Evolutionary conservation across 2,113 vertebrate species (phyloP).

Genomic region (Coreoperca whiteheadi): DNA sequence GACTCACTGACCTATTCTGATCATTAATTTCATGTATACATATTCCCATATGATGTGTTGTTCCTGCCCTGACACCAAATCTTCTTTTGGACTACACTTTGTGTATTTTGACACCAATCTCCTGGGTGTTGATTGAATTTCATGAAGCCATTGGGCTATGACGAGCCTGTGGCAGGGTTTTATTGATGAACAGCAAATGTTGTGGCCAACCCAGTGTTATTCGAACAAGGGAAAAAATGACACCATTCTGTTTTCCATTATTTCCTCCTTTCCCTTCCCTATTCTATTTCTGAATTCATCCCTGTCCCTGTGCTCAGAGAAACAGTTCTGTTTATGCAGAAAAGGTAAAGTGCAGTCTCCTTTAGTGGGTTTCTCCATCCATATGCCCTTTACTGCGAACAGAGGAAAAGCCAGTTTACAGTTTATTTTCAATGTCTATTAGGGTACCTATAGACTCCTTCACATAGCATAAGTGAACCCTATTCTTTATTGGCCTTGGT

Average conservation of each 20-base stretch:
- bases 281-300: constrained; percentile 38
- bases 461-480: not conserved
- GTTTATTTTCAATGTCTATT: constrained; percentile 24
- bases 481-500: constrained; percentile 35
- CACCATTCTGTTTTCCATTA: constrained; percentile 38
- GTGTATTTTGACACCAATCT: constrained; percentile 64
- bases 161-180: constrained; percentile 52
- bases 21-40: constrained; percentile 30
- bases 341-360: constrained; percentile 6
- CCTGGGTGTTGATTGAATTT: constrained; percentile 74
- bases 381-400: not conserved
- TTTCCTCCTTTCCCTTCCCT: constrained; percentile 9
- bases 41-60: constrained; percentile 5
- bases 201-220: constrained; percentile 47
- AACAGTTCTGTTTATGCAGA: constrained; percentile 31
- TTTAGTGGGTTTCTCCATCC: not conserved
- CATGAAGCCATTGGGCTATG: constrained; percentile 63
- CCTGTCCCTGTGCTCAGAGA: not conserved
- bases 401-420: constrained; percentile 14
- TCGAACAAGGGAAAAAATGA: constrained; percentile 44
- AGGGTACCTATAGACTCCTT: constrained; percentile 15
- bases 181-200: constrained; percentile 76
- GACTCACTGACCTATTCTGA: constrained; percentile 17
- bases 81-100: constrained; percentile 43
- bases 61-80: constrained; percentile 15